A percentile compares a stretch with the other conserved stretches of the same genome.
phyloP scores from a whole-genome alignment of 2,797 vertebrate species.

The Neosalanx taihuensis region DNA sequence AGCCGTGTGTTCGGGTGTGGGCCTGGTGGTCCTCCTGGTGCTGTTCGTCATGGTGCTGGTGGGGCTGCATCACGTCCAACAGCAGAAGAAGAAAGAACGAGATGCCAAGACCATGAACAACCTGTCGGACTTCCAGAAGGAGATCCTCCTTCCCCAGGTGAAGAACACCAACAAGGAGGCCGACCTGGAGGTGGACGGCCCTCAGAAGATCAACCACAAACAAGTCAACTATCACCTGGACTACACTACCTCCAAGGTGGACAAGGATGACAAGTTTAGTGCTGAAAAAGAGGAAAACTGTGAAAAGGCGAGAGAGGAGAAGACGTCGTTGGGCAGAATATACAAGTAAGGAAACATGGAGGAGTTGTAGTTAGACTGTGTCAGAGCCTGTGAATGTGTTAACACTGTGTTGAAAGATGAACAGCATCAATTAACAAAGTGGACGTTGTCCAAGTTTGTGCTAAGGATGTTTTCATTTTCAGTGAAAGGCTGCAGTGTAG shows the following conservation, averaged over 20 bases:
- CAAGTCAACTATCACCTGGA: slow-evolving; percentile 92
- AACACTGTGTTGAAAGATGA: background rate
- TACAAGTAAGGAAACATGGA: slow-evolving; percentile 80
- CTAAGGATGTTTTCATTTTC: slow-evolving; percentile 39
- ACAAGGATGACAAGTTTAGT: slow-evolving; percentile 79
- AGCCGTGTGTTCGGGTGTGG: slow-evolving; percentile 84
- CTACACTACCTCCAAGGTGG: slow-evolving; percentile 83
- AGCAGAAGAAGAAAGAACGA: slow-evolving; percentile 71
- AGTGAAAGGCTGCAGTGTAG: slow-evolving; percentile 95
- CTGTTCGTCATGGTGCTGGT: slow-evolving; percentile 85
- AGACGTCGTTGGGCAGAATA: slow-evolving; percentile 83
- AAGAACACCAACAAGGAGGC: slow-evolving; percentile 98
- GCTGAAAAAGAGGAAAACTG: slow-evolving; percentile 89
- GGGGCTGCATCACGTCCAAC: slow-evolving; percentile 80
- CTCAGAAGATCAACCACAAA: slow-evolving; percentile 92
- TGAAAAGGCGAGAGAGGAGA: slow-evolving; percentile 90
- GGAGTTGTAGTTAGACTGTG: background rate
- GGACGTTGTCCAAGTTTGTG: slow-evolving; percentile 24
- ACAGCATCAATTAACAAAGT: slow-evolving; percentile 9
- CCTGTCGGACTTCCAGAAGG: slow-evolving; percentile 89
- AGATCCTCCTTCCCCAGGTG: slow-evolving; percentile 93
- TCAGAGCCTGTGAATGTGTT: background rate
- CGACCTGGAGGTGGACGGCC: slow-evolving; percentile 88
- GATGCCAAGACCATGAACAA: slow-evolving; percentile 92
- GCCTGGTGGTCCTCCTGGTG: slow-evolving; percentile 83